phyloP scores from a whole-genome alignment of 2,888 invertebrate species.

The Hypomecis punctinalis region DNA sequence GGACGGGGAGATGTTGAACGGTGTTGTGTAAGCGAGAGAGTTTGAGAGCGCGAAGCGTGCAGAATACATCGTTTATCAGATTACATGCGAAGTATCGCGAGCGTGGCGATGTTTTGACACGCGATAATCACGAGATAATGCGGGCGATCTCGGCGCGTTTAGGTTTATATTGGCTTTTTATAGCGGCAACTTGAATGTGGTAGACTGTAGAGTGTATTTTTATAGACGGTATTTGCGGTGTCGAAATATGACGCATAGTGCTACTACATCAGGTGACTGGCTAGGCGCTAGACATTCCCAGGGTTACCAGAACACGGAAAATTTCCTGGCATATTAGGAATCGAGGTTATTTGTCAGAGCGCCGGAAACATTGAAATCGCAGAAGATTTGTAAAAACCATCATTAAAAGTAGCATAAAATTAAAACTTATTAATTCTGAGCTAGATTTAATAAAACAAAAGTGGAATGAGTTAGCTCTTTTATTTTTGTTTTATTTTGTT shows the following conservation, averaged over 20 bases:
- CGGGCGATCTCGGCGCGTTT: constrained; percentile 82
- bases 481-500: too few relatives aligned
- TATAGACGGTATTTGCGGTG: constrained; percentile 63
- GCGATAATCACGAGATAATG: constrained; percentile 86
- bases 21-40: constrained; percentile 59
- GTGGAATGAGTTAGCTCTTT: too few relatives aligned
- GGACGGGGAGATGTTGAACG: constrained; percentile 54
- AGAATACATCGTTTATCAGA: constrained; percentile 86
- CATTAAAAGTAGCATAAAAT: too few relatives aligned
- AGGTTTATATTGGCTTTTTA: constrained; percentile 84
- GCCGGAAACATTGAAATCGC: too few relatives aligned
- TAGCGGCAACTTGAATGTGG: constrained; percentile 67
- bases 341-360: too few relatives aligned
- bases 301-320: too few relatives aligned
- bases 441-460: too few relatives aligned
- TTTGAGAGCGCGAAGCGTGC: constrained; percentile 76
- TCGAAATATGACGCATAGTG: constrained; percentile 60
- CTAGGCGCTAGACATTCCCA: constrained; percentile 37
- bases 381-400: too few relatives aligned
- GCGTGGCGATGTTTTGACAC: constrained; percentile 86
- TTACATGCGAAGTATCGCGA: constrained; percentile 86
- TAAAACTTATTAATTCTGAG: too few relatives aligned
- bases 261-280: constrained; percentile 39
- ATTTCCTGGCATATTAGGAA: too few relatives aligned
- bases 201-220: constrained; percentile 71